phyloP scores from a whole-genome alignment of 1,140 invertebrate genomes.

The Cyclina sinensis region DNA sequence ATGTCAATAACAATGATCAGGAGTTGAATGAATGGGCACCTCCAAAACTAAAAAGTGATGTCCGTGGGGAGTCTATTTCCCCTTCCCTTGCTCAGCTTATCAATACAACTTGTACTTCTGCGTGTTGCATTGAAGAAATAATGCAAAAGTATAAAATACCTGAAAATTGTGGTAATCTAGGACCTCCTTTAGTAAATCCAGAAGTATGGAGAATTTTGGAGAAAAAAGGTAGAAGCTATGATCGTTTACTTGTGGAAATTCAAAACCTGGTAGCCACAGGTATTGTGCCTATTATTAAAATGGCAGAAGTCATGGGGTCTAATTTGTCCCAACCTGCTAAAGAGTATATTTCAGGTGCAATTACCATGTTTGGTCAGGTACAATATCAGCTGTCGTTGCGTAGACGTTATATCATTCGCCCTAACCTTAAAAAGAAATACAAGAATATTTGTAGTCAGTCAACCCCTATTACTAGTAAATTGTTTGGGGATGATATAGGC shows the following conservation, averaged over 20 bases:
- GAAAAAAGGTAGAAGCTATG: background rate
- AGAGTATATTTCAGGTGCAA: constrained; percentile 14
- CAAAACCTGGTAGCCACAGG: constrained; percentile 44
- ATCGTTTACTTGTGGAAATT: constrained; percentile 18
- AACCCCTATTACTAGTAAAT: constrained; percentile 20
- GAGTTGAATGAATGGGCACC: background rate
- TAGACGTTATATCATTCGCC: constrained; percentile 33
- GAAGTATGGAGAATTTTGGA: constrained; percentile 43
- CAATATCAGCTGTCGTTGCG: constrained; percentile 47
- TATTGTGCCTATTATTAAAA: constrained; percentile 26
- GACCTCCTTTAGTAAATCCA: constrained; percentile 41
- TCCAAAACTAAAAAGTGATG: background rate
- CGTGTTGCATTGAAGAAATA: background rate
- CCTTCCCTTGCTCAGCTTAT: constrained; percentile 7
- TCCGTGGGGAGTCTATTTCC: background rate
- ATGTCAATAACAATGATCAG: background rate
- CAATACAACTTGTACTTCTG: constrained; percentile 29
- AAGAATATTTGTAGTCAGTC: constrained; percentile 13
- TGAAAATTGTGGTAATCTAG: constrained; percentile 5
- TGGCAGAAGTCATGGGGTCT: background rate
- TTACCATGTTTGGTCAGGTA: constrained; percentile 43
- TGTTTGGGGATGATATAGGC: constrained; percentile 44
- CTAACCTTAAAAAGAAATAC: constrained; percentile 48
- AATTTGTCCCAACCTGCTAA: background rate
- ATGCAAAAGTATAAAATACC: constrained; percentile 32